Evolutionary conservation across 1,140 invertebrate species (phyloP), one percentile per base, ranked within the genome.

Genomic region (Wiebesia pumilae): DNA sequence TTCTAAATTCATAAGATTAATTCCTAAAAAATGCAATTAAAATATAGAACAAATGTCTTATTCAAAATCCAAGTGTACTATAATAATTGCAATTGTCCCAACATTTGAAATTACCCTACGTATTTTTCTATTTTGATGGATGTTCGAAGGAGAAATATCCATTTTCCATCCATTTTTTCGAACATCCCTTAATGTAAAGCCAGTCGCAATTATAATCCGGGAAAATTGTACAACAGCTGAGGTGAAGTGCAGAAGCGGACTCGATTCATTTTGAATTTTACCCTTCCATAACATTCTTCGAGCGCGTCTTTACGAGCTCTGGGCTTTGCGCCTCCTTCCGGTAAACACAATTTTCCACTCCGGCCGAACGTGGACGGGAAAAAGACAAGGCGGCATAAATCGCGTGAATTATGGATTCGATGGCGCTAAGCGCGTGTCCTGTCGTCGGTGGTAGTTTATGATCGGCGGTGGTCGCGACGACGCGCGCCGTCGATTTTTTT

Each of bases 401-500:
- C 85, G 85, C 47, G 85, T 82, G 86, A 88, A 90, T 89, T 90
- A 90, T 89, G 88, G 85, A 86, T 88, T 80, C 87, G 84, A 75
- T 3, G 89, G 90, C 90, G 89, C 87, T 87, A 88, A 89, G 88
- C 88, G 87, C 88, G 86, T 88, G 86, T 88, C 89, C 87, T 88
- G 90, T 89, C 89, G 88, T 88, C 88, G 85, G 77, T 83, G 85
- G 87, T 87, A 88, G 89, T 90, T 90, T 90, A 90, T 87, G 88
- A 87, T 88, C 87, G 81, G 80, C 43, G 90, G 86, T 89, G 88
- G 82, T 43, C 90, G 86, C 89, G 88, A 90, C 58, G 90, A 89
- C 89, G 86, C 77, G 90, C 88, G 88, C 83, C 86, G 81, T 87
- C 90, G 86, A n/a, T 87, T 91, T 89, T 90, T 90, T 92, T 90